Percentiles rank a stretch among this genome's conserved stretches.
phyloP scores from a whole-genome alignment of 2,113 vertebrate species.

The Ictalurus furcatus region DNA sequence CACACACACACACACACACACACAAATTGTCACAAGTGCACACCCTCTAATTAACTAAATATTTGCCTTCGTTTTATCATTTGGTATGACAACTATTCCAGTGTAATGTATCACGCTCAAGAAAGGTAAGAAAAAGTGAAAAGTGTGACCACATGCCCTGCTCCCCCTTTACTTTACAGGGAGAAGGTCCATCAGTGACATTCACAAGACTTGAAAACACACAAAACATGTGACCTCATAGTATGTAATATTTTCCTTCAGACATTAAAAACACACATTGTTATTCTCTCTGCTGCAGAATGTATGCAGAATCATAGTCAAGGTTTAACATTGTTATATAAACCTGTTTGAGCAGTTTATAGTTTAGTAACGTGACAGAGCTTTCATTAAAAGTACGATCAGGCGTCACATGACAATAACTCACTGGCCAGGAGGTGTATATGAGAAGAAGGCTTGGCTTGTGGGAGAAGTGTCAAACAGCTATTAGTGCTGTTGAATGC shows the following conservation, averaged over 20 bases:
- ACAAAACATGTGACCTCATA: not conserved
- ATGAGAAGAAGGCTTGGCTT: constrained; percentile 57
- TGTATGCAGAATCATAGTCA: not conserved
- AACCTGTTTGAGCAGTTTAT: not conserved
- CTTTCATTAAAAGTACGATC: not conserved
- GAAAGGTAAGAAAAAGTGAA: not conserved
- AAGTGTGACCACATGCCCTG: not conserved
- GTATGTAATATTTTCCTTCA: not conserved
- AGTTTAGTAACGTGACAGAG: not conserved
- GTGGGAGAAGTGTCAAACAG: not conserved
- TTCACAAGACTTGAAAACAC: not conserved
- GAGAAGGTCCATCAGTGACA: not conserved
- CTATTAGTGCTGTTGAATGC: constrained; percentile 11
- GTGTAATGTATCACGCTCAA: too few species aligned
- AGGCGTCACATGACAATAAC: not conserved
- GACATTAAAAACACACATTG: not conserved
- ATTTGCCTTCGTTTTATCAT: too few species aligned
- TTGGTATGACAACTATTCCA: too few species aligned
- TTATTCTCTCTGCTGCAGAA: not conserved
- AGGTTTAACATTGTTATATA: not conserved
- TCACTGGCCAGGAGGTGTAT: constrained; percentile 65
- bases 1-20: too few species aligned
- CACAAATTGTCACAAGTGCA: not conserved
- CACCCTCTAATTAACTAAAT: not conserved
- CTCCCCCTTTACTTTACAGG: not conserved